A percentile compares a stretch with the other conserved stretches of the same genome.
Evolutionary conservation across 1,140 invertebrate species (phyloP).

Genomic region (Caenorhabditis latens): DNA sequence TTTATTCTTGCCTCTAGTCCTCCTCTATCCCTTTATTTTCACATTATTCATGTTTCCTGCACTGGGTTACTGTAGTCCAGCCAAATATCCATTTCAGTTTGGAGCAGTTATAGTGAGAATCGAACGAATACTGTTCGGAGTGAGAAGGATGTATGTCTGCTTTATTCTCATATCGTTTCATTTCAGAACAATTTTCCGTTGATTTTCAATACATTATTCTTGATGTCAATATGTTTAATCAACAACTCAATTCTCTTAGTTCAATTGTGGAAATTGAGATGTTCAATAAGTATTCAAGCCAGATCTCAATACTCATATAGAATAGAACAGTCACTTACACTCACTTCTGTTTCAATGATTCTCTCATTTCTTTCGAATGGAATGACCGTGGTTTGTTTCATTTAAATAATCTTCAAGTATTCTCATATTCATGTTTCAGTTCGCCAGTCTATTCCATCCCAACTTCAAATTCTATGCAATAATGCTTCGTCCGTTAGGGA

Average conservation of each 20-base stretch:
- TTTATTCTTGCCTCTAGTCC: neutral
- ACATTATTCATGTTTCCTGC: conserved; percentile 28
- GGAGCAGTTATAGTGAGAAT: conserved; percentile 1
- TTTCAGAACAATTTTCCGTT: neutral
- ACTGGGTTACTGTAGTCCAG: neutral
- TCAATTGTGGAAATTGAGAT: neutral
- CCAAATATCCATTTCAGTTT: neutral
- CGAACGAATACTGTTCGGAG: neutral
- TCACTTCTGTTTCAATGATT: conserved; percentile 13
- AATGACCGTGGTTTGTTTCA: neutral
- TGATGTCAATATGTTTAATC: neutral
- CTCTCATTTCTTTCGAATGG: conserved; percentile 4
- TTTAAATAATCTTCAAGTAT: neutral
- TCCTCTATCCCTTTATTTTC: neutral
- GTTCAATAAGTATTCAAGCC: neutral
- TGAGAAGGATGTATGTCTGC: neutral
- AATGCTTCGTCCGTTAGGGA: conserved; percentile 21
- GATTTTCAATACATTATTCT: neutral
- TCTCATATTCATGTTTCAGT: neutral
- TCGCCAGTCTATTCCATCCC: neutral
- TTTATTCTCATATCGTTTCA: neutral
- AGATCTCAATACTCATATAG: conserved; percentile 11
- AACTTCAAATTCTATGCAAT: conserved; percentile 1
- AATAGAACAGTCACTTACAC: neutral
- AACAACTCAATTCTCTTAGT: neutral